Evolutionary conservation across 1,140 invertebrate species (phyloP), one percentile per base, ranked within the genome.

Genomic region (Colletes latitarsis): DNA sequence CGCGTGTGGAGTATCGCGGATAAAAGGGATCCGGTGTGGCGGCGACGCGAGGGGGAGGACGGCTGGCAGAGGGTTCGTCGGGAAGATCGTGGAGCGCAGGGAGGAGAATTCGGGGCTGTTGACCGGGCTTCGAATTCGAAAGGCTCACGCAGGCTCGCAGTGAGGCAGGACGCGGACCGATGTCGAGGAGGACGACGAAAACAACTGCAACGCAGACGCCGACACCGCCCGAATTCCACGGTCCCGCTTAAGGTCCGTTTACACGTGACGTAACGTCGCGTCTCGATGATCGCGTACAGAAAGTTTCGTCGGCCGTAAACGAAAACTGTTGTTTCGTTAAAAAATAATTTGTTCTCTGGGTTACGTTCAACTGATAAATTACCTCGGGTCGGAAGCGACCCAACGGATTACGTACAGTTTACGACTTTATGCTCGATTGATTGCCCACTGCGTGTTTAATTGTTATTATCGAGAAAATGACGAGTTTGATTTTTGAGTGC

Each of bases 121-220:
- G 91, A 90, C 91, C 90, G 90, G 84, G 83, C 87, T 77, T 72
- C 60, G 84, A 74, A 86, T 89, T 89, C 60, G 88, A 89, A 89
- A 91, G 89, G 89, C 92, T 92, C 90, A 92, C 91, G 91, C 89
- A 88, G 88, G 86, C 88, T 86, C 83, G 88, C 86, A 93, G 92
- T 93, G 92, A 93, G 92, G 92, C 91, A 93, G 92, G 92, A 90
- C 92, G 89, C 89, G 92, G 89, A 85, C 82, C 62, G 80, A 68
- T 49, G 67, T 57, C 66, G 30, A 82, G 49, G 72, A 71, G 58
- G 67, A 70, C 76, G 75, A 82, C n/a, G 53, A 62, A 53, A 71
- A 71, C 43, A 39, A 62, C 84, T 64, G 64, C 68, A 49, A 78
- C 84, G 70, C 75, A 85, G 66, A 10, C 63, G 72, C 49, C 62